These are phyloP conservation scores for Spialia ferax DNA, from an alignment of 2,888 invertebrate species.

Conservation along the genomic window DNA sequence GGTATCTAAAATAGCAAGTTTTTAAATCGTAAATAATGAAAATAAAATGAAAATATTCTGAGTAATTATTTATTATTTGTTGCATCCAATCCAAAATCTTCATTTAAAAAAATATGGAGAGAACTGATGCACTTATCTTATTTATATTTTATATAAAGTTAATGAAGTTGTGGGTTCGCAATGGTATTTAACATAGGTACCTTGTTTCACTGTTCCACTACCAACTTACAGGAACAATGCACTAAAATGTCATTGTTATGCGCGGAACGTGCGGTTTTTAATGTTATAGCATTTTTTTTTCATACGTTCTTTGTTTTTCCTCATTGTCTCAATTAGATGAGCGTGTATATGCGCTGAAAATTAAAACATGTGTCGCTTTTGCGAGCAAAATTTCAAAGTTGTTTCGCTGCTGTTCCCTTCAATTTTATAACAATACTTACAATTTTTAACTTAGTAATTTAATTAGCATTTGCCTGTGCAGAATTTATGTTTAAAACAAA, in stretches of 20 bases:
- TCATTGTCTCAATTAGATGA: constrained; percentile 33
- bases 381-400: constrained; percentile 15
- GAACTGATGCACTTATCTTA: neutral
- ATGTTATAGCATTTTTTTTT: constrained; percentile 30
- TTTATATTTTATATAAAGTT: neutral
- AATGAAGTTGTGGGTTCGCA: neutral
- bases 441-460: neutral
- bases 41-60: too few relatives aligned
- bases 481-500: too few relatives aligned
- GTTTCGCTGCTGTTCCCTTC: neutral
- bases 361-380: constrained; percentile 24
- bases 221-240: constrained; percentile 14
- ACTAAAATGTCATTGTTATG: constrained; percentile 24
- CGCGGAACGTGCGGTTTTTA: constrained; percentile 31
- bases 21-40: too few relatives aligned
- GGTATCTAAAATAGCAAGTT: too few relatives aligned
- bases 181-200: neutral
- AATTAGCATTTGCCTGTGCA: neutral
- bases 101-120: neutral
- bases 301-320: constrained; percentile 34
- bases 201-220: constrained; percentile 4
- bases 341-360: constrained; percentile 19
- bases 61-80: too few relatives aligned
- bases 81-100: too few relatives aligned
- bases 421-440: neutral